Base-by-base conservation (phyloP, 2,113 vertebrate genomes). In the Petromus typicus region DNA sequence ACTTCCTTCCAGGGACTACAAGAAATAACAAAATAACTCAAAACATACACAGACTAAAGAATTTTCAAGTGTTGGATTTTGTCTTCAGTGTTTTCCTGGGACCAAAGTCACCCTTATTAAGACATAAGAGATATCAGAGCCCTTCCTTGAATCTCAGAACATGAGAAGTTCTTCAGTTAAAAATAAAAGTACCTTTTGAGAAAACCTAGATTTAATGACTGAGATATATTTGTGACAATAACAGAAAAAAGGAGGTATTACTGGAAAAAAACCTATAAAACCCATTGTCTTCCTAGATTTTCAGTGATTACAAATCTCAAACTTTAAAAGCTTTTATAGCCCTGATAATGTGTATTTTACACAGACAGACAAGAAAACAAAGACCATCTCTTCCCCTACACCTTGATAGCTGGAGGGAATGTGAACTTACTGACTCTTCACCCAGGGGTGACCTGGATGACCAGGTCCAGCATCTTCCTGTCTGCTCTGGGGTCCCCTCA, bases 291-390 rank as follows among this genome's bases (percentile, higher is more conserved):
- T 20, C 13, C 22, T 17, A 94, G 43, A 57, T 34, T 56, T 71
- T 32, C 22, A 56, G 30, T 86, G 18, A 82, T 91, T 85, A 92
- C 93, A 95, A 81, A 63, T 48, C 75, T 45, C n/a, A 78, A 88
- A 71, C 43, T 86, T 54, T 81, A 59, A 27, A 84, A 84, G 16
- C 63, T 57, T 17, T 27, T 66, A 57, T 34, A 76, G 23, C 20
- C n/a, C 90, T 67, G 51, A 75, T 61, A 86, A 83, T 67, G 48
- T 59, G n/a, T 0, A 51, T 69, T 81, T 95, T 40, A 76, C 25
- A 71, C 91, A 76, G 43, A 8, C 16, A 32, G 45, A 76, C 27
- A 51, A 14, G 45, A 76, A 76, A 48, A 48, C 45, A 51, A 48
- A 27, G 27, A 14, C 4, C 16, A 51, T 18, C 73, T 51, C 43